Base-by-base conservation (phyloP, 2,113 vertebrate species). In the Orthonyx spaldingii region DNA sequence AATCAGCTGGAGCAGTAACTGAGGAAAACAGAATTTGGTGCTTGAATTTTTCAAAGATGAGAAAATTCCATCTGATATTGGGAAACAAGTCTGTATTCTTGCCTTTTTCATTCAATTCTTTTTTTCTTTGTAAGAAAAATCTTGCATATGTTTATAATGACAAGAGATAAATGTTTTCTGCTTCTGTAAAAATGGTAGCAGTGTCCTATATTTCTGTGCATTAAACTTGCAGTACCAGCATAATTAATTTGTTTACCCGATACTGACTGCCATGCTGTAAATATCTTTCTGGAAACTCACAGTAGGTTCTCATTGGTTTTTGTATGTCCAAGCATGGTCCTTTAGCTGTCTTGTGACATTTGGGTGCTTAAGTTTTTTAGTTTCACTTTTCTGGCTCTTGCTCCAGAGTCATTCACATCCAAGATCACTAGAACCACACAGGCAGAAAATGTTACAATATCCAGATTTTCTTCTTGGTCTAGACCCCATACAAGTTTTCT, bases 1-100 rank as follows among this genome's bases (percentile, higher is more conserved):
- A 95, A 90, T 32, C 80, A 95, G 80, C 65, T 95, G 93, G 84
- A 81, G 46, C n/a, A 74, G 16, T 28, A 56, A 69, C 32, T 2
- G 28, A 94, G 20, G 35, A 75, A 87, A 84, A 72, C 69, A 74
- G 13, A 77, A 86, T 76, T 75, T 61, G 28, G 32, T 72, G 56
- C 70, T n/a, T 87, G 56, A 74, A 76, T 89, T 94, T 95, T 77
- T 87, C 77, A 78, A 23, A 71, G 75, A 82, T 68, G 64, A 97
- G 44, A 93, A 87, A 64, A 75, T 74, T 13, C 32, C 24, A 80
- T 64, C 55, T 4, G 30, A 78, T 75, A 23, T 6, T 75, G 72
- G 30, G 33, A 78, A 89, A 83, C 4, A 63, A 56, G 15, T 52
- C 33, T 65, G 41, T 70, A 16, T 59, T 79, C 27, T 68, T 71